phyloP scores from a whole-genome alignment of 2,113 vertebrate genomes.

The Oryzias javanicus region DNA sequence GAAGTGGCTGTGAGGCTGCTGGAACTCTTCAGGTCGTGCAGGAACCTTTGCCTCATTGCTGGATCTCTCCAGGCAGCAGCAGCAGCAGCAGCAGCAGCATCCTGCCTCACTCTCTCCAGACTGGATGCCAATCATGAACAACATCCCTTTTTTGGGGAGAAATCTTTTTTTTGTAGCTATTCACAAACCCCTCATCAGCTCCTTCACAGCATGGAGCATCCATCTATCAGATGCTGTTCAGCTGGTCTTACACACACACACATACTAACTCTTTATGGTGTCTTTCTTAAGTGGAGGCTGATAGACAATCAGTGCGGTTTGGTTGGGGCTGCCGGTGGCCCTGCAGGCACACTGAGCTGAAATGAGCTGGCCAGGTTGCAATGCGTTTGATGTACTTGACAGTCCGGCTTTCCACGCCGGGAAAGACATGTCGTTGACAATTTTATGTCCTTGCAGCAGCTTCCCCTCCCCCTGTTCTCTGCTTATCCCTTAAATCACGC shows the following conservation, averaged over 20 bases:
- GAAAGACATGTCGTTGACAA: conserved; percentile 45
- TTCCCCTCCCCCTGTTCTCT: conserved; percentile 8
- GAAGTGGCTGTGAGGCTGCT: conserved; percentile 18
- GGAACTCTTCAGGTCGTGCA: conserved; percentile 15
- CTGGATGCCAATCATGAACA: conserved; percentile 29
- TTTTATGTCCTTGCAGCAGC: conserved; percentile 39
- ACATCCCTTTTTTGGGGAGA: neutral
- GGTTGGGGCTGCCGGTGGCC: conserved; percentile 5
- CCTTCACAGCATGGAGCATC: conserved; percentile 23
- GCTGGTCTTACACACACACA: conserved; percentile 18
- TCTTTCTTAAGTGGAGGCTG: conserved; percentile 24
- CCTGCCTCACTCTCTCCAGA: conserved; percentile 27
- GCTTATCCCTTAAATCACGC: conserved; percentile 58
- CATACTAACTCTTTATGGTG: conserved; percentile 25
- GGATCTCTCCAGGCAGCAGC: conserved; percentile 27
- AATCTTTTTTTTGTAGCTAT: conserved; percentile 7
- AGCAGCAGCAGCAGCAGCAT: conserved; percentile 45
- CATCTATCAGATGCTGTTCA: conserved; percentile 35
- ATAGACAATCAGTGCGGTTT: conserved; percentile 19
- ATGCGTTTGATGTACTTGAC: conserved; percentile 52
- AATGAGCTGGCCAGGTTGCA: conserved; percentile 33
- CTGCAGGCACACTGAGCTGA: conserved; percentile 11
- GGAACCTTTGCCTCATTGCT: conserved; percentile 43
- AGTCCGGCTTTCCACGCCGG: conserved; percentile 26
- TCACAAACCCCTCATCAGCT: conserved; percentile 16